Evolutionary conservation across 1,140 invertebrate genomes (phyloP), one percentile per base, ranked within the genome.

Genomic region (Ptiloglossa arizonensis): DNA sequence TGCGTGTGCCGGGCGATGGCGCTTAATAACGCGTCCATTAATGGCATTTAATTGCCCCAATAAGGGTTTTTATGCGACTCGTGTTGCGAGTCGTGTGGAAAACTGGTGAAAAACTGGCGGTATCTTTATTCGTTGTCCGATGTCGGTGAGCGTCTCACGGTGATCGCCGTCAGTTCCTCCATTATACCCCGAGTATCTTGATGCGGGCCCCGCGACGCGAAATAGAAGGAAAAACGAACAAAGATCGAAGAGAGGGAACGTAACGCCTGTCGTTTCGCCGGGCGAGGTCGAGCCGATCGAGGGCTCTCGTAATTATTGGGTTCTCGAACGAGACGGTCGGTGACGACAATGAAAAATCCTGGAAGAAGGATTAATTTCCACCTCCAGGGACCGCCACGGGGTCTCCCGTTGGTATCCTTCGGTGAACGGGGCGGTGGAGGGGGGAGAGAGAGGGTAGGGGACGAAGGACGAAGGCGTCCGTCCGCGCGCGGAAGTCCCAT

Each of bases 321-420:
- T 74, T 73, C 63, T 24, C 54, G 56, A 67, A 60, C 60, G 59
- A 54, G 41, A 41, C 70, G 76, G 52, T 56, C 81, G 56, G 67
- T 84, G 83, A 81, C 82, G 82, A 85, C 79, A 74, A 84, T 81
- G 83, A 84, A 85, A 85, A 85, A 84, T 84, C 38, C 78, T 59
- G 35, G 52, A 29, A 73, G 81, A 80, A 78, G 82, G 79, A 85
- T 84, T 85, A 81, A 85, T 85, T 59, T 75, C 48, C 64, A 66
- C 50, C 82, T 79, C 27, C 29, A 50, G 80, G 80, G 63, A 62
- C 27, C 74, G 35, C 11, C 27, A 54, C 35, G 17, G 67, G 73
- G n/a, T n/a, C 11, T 54, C 38, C 48, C 54, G 19, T n/a, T n/a
- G 19, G 19, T 46, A 44, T 60, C 50, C 75, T 24, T 56, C 19